Evolutionary conservation across 1,140 invertebrate genomes (phyloP).

Genomic region (Amyelois transitella): DNA sequence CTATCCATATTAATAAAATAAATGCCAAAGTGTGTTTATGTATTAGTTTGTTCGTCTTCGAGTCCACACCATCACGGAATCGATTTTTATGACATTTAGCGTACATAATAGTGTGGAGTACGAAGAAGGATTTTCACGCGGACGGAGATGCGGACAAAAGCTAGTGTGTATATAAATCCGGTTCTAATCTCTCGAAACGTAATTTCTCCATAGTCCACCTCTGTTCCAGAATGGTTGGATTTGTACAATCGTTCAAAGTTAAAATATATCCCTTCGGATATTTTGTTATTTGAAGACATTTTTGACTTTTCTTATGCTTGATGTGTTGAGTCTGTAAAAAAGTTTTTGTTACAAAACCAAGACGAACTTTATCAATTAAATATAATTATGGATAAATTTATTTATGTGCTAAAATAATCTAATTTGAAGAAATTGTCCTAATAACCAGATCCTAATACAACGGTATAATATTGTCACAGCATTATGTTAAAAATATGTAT

Average conservation of each 20-base stretch:
- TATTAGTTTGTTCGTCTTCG: background rate
- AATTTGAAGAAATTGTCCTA: background rate
- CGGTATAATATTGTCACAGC: too few relatives aligned
- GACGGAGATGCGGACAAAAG: too few relatives aligned
- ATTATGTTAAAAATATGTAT: too few relatives aligned
- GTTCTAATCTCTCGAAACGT: slow-evolving; percentile 9
- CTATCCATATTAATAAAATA: background rate
- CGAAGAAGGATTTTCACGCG: too few relatives aligned
- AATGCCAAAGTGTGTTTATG: background rate
- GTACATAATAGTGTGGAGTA: too few relatives aligned
- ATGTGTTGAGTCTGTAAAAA: slow-evolving; percentile 34
- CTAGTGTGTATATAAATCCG: slow-evolving; percentile 9
- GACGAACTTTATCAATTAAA: background rate
- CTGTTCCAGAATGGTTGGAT: slow-evolving; percentile 7
- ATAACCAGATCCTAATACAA: background rate
- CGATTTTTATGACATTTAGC: too few relatives aligned
- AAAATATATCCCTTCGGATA: slow-evolving; percentile 7
- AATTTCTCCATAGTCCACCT: slow-evolving; percentile 28
- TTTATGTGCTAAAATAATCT: background rate
- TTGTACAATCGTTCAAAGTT: slow-evolving; percentile 11
- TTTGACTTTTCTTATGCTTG: slow-evolving; percentile 24
- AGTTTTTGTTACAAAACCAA: too few relatives aligned
- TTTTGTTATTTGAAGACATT: slow-evolving; percentile 24
- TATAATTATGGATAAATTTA: background rate
- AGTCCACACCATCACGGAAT: too few relatives aligned